Evolutionary conservation across 1,140 invertebrate genomes (phyloP), one percentile per base, ranked within the genome.

Genomic region (Globodera rostochiensis): DNA sequence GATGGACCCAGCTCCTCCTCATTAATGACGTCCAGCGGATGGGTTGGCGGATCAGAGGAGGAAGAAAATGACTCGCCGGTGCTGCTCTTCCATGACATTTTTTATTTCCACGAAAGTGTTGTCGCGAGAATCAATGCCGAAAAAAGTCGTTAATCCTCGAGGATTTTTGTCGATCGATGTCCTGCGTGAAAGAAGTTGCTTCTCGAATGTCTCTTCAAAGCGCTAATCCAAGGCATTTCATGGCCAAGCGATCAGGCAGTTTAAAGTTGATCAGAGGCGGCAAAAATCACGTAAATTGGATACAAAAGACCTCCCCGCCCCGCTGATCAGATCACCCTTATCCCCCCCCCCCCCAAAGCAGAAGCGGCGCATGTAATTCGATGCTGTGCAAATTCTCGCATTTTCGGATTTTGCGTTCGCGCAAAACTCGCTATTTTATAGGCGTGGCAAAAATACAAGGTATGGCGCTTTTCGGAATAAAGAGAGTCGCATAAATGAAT

Each of bases 351-450:
- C n/a, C n/a, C n/a, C n/a, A 64, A n/a, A 64, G n/a, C 25, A 36
- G 25, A 36, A 36, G 9, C 4, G 50, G 50, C 19, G 9, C 15
- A 15, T 60, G 69, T 19, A 71, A 71, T 71, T 47, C n/a, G 69
- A 71, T 71, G 46, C 69, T 71, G 21, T 45, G 69, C 69, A 71
- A 71, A 25, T 70, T 70, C 8, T 70, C 8, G 67, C n/a, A 13
- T 60, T 60, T 60, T 60, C 5, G 11, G 57, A 60, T 60, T 60
- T 73, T 5, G 71, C 71, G 71, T 15, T 15, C 71, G 47, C 50
- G 71, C 69, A 71, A 71, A 45, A 3, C 11, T 36, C 25, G 25
- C 25, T 36, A 36, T 36, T 36, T 36, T 36, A 36, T 36, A 36
- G 25, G 25, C 25, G 25, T 36, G 36, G 36, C 36, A 36, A 36